These are phyloP conservation scores for Tetheella fluctuosa DNA, from an alignment of 2,888 invertebrate species.

Conservation along the genomic window DNA sequence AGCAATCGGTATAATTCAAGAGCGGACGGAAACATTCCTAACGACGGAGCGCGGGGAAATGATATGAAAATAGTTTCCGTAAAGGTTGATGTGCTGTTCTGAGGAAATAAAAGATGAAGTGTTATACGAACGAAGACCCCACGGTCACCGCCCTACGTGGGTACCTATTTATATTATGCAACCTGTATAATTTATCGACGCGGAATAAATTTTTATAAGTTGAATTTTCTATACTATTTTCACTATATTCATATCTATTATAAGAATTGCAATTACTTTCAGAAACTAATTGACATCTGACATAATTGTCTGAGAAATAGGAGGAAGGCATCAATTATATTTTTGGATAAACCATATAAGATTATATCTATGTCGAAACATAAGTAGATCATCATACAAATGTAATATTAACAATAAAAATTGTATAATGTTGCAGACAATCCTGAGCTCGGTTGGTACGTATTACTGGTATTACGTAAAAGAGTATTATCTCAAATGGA, in stretches of 20 bases:
- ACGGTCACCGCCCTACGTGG: conserved; percentile 32
- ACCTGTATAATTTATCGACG: neutral
- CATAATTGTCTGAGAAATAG: neutral
- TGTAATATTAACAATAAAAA: conserved; percentile 19
- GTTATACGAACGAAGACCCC: conserved; percentile 31
- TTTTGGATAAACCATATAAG: neutral
- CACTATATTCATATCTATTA: neutral
- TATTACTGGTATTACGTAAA: conserved; percentile 54
- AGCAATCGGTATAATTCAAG: conserved; percentile 42
- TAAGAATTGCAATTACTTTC: neutral
- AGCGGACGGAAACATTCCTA: conserved; percentile 40
- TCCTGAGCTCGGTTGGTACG: conserved; percentile 52
- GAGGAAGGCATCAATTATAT: neutral
- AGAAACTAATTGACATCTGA: neutral
- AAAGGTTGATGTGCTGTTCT: conserved; percentile 26
- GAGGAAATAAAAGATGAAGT: conserved; percentile 37
- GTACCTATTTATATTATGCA: neutral
- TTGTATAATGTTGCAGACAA: conserved; percentile 50
- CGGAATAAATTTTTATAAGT: neutral
- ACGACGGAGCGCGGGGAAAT: conserved; percentile 47
- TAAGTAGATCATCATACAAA: too few species aligned
- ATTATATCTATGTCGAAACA: neutral
- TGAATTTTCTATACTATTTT: neutral
- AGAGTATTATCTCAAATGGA: conserved; percentile 64
- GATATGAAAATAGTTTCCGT: conserved; percentile 49